Base-by-base conservation (phyloP, 2,888 invertebrate species). In the Malthinus flaveolus region DNA sequence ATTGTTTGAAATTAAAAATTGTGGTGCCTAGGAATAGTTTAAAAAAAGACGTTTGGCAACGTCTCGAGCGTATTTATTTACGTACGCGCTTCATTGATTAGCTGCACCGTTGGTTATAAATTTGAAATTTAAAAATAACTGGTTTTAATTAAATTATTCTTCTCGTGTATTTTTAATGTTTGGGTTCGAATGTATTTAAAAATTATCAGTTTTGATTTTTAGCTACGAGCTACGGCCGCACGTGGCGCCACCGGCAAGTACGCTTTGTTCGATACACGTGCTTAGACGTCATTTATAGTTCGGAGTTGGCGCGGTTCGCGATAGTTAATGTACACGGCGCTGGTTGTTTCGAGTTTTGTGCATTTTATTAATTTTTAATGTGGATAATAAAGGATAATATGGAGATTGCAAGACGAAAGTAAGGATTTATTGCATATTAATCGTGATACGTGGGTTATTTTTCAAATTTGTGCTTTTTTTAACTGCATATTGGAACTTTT, bases 351-450 rank as follows among this genome's bases (percentile, higher is more conserved):
- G 48, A 56, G 59, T 44, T 49, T 55, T 59, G 58, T 56, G 59
- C 58, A 60, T 59, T 60, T 62, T 58, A 62, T 62, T 45, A 39
- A 42, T 48, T 46, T 56, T 36, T 58, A 56, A 10, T 49, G 47
- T 49, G 49, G 44, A 49, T 15, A 32, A 37, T 56, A 32, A 49
- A 13, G 34, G n/a, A 33, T 55, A 61, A 57, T 36, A 68, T 68
- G 67, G 65, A 68, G 56, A 51, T 65, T 39, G 65, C 67, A 45
- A 66, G 65, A 58, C 65, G 65, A 62, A 66, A 63, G 67, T 68
- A 66, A 66, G 67, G 64, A 55, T 66, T 66, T 63, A 37, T 49
- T 39, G 8, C 42, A 34, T 54, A 47, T 23, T 33, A 31, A 15
- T 47, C 45, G 31, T 12, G 34, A 4, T 37, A 15, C 1, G 10